Base-by-base conservation (phyloP, 2,113 vertebrate genomes). In the Phainopepla nitens region DNA sequence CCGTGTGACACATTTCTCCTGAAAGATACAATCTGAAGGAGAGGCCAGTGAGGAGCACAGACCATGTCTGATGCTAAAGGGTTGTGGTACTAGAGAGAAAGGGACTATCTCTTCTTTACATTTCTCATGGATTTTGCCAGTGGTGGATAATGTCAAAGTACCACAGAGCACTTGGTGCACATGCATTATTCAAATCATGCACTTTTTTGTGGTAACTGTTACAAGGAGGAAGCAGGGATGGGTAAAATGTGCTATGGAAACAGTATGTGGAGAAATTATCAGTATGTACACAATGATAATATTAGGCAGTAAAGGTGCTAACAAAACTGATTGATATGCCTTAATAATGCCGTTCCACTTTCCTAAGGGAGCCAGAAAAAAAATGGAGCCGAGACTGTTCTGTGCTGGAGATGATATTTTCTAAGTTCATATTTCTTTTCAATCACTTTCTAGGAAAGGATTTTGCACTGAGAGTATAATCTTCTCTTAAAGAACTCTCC, bases 391-490 rank as follows among this genome's bases (percentile, higher is more conserved):
- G 9, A 86, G 54, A 76, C 6, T 82, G 66, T 72, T 53, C 72
- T n/a, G 33, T 29, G 44, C 17, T 78, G 41, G 54, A 87, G 75
- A 78, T 29, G 7, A 24, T 85, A 78, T 84, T 97, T 92, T 57
- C 29, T 50, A 83, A 70, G 36, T 65, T 82, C 36, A 21, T 92
- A 68, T 90, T 95, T 89, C 82, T 94, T 91, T 93, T 90, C 83
- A 92, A 92, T 96, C 82, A 66, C 85, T 92, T 94, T 80, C 68
- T 81, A 84, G 60, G 79, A 96, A 96, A 83, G n/a, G 51, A 77
- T 86, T 95, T 95, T 86, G 68, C 65, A 81, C 31, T 0, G 0
- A 86, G 91, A 71, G 54, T 81, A 36, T 86, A 93, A 94, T 91
- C 70, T 69, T 92, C 77, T 87, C 68, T 77, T 60, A 84, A 86